phyloP scores from a whole-genome alignment of 2,888 invertebrate species.

The Cabera pusaria region DNA sequence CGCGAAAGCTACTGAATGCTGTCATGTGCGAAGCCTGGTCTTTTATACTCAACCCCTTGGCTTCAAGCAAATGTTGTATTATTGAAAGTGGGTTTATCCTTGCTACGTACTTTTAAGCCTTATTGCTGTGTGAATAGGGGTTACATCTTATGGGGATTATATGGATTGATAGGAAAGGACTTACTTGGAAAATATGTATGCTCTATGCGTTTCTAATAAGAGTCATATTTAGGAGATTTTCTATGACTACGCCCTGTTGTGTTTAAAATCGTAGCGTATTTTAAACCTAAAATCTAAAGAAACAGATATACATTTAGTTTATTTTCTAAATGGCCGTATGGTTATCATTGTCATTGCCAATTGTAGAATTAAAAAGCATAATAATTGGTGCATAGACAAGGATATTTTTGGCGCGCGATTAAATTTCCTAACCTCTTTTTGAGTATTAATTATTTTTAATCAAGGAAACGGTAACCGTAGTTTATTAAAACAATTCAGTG shows the following conservation, averaged over 20 bases:
- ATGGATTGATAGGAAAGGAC: conserved; percentile 1
- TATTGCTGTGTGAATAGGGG: conserved; percentile 23
- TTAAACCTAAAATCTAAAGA: background rate
- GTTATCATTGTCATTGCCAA: conserved; percentile 11
- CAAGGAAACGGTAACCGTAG: conserved; percentile 4
- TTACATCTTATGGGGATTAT: conserved; percentile 16
- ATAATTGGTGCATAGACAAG: conserved; percentile 24
- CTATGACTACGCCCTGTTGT: background rate
- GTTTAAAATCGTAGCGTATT: conserved; percentile 1
- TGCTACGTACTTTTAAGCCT: conserved; percentile 35
- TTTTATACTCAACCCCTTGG: conserved; percentile 65
- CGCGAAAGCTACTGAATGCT: conserved; percentile 80
- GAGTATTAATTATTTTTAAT: conserved; percentile 10
- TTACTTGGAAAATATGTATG: conserved; percentile 11
- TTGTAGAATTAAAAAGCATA: conserved; percentile 19
- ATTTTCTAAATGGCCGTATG: conserved; percentile 1
- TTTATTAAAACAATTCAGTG: background rate
- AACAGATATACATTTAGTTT: background rate
- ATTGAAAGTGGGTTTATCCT: conserved; percentile 52
- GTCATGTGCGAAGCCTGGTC: conserved; percentile 43
- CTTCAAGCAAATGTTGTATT: conserved; percentile 32
- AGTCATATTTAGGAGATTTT: conserved; percentile 1
- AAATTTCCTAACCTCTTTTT: conserved; percentile 6
- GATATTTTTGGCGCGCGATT: conserved; percentile 19
- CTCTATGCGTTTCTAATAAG: conserved; percentile 10